These are phyloP conservation scores for Amblyopsis hoosieri DNA, from an alignment of 2,797 vertebrate genomes.

Conservation along the genomic window DNA sequence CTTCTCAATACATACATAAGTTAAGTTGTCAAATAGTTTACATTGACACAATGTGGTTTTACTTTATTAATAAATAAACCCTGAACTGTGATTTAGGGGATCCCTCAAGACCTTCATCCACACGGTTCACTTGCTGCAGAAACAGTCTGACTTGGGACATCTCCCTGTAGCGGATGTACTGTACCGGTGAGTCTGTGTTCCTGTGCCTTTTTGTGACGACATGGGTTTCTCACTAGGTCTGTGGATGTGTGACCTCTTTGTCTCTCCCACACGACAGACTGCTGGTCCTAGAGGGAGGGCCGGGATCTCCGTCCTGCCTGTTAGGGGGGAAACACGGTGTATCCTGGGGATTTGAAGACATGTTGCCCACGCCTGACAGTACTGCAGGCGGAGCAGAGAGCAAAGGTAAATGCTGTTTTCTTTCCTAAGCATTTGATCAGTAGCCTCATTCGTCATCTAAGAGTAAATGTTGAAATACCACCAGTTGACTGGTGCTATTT, in stretches of 20 bases:
- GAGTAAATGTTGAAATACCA: too few species aligned
- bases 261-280: slow-evolving; percentile 76
- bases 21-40: too few species aligned
- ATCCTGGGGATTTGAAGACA: slow-evolving; percentile 99
- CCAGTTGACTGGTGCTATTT: not conserved
- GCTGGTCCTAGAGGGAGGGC: slow-evolving; percentile 94
- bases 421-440: not conserved
- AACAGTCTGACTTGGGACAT: slow-evolving; percentile 93
- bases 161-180: slow-evolving; percentile 97
- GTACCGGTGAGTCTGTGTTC: slow-evolving; percentile 82
- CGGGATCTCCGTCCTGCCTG: slow-evolving; percentile 95
- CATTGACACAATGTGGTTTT: too few species aligned
- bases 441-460: not conserved
- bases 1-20: too few species aligned
- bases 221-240: not conserved
- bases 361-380: slow-evolving; percentile 95
- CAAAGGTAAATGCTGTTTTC: slow-evolving; percentile 82
- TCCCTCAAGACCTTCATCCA: slow-evolving; percentile 99
- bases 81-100: slow-evolving; percentile 76
- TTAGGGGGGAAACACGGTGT: slow-evolving; percentile 96
- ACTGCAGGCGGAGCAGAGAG: slow-evolving; percentile 86
- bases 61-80: too few species aligned
- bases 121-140: slow-evolving; percentile 97
- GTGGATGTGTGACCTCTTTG: slow-evolving; percentile 11
- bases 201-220: not conserved